A percentile compares a stretch with the other conserved stretches of the same genome.
These are phyloP conservation scores for Syrista parreyssii DNA, from an alignment of 2,888 invertebrate species.

Conservation along the genomic window DNA sequence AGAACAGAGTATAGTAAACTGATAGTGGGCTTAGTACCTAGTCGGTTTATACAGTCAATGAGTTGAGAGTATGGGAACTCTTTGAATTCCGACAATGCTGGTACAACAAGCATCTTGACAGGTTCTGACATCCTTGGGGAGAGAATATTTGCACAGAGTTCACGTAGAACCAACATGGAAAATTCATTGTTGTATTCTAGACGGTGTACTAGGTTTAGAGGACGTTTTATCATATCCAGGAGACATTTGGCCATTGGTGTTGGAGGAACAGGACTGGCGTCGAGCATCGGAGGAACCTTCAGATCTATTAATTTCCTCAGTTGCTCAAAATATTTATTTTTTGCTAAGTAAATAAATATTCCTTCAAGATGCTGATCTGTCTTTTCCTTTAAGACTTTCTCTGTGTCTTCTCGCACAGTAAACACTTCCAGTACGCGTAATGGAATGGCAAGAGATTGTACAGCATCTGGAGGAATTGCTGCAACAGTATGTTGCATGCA, in stretches of 20 bases:
- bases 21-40: constrained; percentile 68
- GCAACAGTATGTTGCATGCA: constrained; percentile 69
- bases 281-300: constrained; percentile 77
- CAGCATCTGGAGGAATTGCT: constrained; percentile 36
- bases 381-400: constrained; percentile 47
- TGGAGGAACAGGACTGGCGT: constrained; percentile 76
- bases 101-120: constrained; percentile 77
- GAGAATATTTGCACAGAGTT: constrained; percentile 77
- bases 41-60: constrained; percentile 66
- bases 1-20: constrained; percentile 79
- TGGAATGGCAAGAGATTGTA: constrained; percentile 76
- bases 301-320: constrained; percentile 78
- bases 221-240: constrained; percentile 81
- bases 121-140: constrained; percentile 76
- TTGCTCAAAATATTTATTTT: constrained; percentile 75
- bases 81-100: constrained; percentile 71
- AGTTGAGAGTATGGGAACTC: constrained; percentile 68
- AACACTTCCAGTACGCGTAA: constrained; percentile 84
- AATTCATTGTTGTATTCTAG: constrained; percentile 65
- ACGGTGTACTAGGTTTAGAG: constrained; percentile 73
- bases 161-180: constrained; percentile 68
- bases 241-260: constrained; percentile 80
- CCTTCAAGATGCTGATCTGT: constrained; percentile 59
- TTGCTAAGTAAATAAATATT: constrained; percentile 57
- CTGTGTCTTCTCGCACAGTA: constrained; percentile 68